Evolutionary conservation across 2,113 vertebrate genomes (phyloP), one percentile per base, ranked within the genome.

Genomic region (Megaceryle torquata): DNA sequence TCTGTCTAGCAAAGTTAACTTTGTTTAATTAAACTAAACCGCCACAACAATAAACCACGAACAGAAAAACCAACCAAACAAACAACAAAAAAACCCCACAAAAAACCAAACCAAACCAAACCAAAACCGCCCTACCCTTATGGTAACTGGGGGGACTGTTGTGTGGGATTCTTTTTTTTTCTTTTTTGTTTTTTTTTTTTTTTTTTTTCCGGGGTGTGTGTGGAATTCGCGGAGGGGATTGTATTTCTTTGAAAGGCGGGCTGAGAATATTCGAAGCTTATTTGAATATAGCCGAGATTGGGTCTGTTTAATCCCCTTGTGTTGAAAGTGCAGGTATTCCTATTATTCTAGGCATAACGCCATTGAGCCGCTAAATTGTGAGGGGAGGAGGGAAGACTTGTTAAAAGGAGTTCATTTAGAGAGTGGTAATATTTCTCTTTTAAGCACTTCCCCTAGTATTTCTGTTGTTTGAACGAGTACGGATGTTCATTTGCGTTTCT

Each of bases 321-420:
- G 60, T 48, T 91, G 80, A 60, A 94, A 94, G 94, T 82, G 77
- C 82, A 95, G 91, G 76, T 95, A 91, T 86, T 93, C 85, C 80
- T 68, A 71, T 89, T 93, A 76, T 68, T 75, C 60, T 28, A 82
- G 64, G 44, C 65, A 71, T 84, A 92, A 87, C 15, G 53, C 85
- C 82, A 90, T 16, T 67, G 75, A 93, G 43, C 53, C 2, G 18
- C 48, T 82, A 80, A 93, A 74, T 20, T 46, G 44, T 57, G 76
- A 82, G n/a, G 28, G 75, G 48, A 77, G n/a, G 63, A 70, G 43
- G 64, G 31, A 88, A 72, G 41, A 21, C 31, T 68, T 33, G 15
- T 77, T 82, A 70, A 78, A 95, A 89, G 11, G 63, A 89, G 44
- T 26, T 82, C 1, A 37, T 80, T 90, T 81, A 53, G 26, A 75